Base-by-base conservation (phyloP, 1,140 invertebrate species). In the Ceratina japonica region DNA sequence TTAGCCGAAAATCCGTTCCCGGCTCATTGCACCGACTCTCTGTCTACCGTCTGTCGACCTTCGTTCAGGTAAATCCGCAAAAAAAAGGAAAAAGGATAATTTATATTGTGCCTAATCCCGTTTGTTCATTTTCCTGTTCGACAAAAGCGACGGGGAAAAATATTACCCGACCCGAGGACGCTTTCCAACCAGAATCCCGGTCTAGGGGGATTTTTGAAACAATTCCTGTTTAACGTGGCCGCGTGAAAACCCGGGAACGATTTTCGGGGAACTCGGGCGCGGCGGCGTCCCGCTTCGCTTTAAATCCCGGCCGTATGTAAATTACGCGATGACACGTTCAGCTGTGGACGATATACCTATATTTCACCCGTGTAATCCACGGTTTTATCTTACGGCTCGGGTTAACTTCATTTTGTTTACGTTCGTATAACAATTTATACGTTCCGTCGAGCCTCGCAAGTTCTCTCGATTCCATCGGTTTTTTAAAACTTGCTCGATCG, bases 341-440 rank as follows among this genome's bases (percentile, higher is more conserved):
- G 52, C 61, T 49, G n/a, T 20, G 24, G 10, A 22, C 72, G 27
- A 65, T 44, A 44, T 44, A 44, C 37, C 37, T 44, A 44, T 75
- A 44, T 74, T 54, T 44, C n/a, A 0, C 27, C 18, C 0, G 12
- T n/a, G 72, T 65, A 65, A 75, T 66, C 51, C 62, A 1, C 20
- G 37, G 49, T 24, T 20, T 49, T 75, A 56, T 75, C 51, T 44
- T 56, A 75, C 72, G 51, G 22, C 52, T 56, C 72, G 7, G 5
- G 72, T 75, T 63, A 75, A 66, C 73, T 66, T 75, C 37, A 66
- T 66, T 52, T 49, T 27, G 54, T 76, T 76, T 76, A 76, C 54
- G 62, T 3, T 24, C 31, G 4, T 24, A 15, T 8, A 0, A 24
- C 20, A 20, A 61, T 69, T 70, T 70, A 70, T 69, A 2, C 16